Base-by-base conservation (phyloP, 1,140 invertebrate species). In the Periplaneta americana region DNA sequence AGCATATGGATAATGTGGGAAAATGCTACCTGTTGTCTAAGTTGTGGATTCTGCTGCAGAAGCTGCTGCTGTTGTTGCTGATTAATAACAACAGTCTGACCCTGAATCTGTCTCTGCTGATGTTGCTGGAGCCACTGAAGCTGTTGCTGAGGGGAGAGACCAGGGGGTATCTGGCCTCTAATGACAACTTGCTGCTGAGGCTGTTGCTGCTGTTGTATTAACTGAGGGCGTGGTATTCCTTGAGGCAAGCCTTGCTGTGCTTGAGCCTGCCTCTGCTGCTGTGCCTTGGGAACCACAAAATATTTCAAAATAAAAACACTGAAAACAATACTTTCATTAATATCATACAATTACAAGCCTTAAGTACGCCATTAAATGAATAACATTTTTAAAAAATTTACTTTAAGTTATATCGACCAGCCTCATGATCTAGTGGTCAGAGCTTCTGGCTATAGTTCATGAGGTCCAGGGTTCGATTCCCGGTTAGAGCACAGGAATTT, bases 61-160 rank as follows among this genome's bases (percentile, higher is more conserved):
- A 36, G 76, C 15, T 78, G 76, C 15, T 78, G 76, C 35, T 78
- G 76, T 28, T 78, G 76, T 34, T 78, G 76, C 76, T 78, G 33
- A 18, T 35, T 36, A 22, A 36, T 28, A 5, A 36, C 76, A 31
- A 83, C 81, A 57, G 85, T 83, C 80, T 86, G 76, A 28, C 34
- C 36, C 35, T 78, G 76, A 15, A 78, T 22, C n/a, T 78, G 84
- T 75, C 48, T 48, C 66, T 80, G 57, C 33, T 75, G 80, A 10
- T 75, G 80, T 57, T 86, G 87, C 36, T 93, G 92, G 39, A 94
- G 85, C 92, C 92, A 93, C 85, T 93, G 91, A 82, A 92, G 89
- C 86, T 93, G 93, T 83, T 92, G 92, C 83, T 92, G 92, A 15
- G 91, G 91, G 22, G 89, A 92, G 10, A 93, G 87, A 8, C 91